phyloP scores from a whole-genome alignment of 2,888 invertebrate genomes.

The Leistus spinibarbis region DNA sequence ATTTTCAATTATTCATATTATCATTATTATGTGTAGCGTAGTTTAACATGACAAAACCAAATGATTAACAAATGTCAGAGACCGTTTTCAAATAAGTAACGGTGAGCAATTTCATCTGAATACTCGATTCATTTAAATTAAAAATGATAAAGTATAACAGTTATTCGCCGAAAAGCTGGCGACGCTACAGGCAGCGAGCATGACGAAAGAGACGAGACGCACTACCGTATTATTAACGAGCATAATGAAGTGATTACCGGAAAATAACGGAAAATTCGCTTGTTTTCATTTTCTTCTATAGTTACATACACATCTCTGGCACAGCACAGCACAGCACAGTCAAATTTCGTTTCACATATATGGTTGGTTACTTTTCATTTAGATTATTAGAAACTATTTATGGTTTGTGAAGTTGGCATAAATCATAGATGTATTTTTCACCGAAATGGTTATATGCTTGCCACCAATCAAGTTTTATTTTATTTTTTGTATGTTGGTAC shows the following conservation, averaged over 20 bases:
- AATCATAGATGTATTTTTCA: no score
- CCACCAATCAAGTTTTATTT: background rate
- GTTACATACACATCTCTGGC: no score
- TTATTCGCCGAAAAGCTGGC: conserved; percentile 20
- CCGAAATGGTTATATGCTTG: background rate
- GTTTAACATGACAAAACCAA: background rate
- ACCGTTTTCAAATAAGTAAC: background rate
- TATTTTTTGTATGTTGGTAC: background rate
- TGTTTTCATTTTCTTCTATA: background rate
- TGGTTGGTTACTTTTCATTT: no score
- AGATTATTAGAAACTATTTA: no score
- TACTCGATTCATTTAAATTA: conserved; percentile 26
- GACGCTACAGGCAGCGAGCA: background rate
- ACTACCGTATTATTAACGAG: conserved; percentile 4
- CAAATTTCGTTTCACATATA: background rate
- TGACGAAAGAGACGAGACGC: background rate
- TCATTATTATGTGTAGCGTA: background rate
- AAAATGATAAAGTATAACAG: conserved; percentile 26
- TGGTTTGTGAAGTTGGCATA: no score
- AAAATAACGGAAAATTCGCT: background rate
- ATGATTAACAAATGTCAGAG: background rate
- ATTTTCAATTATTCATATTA: background rate
- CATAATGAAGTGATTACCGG: background rate
- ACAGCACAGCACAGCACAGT: no score
- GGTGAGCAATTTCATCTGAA: conserved; percentile 18